Base-by-base conservation (phyloP, 1,140 invertebrate genomes). In the Gonatopus flavifemur region DNA sequence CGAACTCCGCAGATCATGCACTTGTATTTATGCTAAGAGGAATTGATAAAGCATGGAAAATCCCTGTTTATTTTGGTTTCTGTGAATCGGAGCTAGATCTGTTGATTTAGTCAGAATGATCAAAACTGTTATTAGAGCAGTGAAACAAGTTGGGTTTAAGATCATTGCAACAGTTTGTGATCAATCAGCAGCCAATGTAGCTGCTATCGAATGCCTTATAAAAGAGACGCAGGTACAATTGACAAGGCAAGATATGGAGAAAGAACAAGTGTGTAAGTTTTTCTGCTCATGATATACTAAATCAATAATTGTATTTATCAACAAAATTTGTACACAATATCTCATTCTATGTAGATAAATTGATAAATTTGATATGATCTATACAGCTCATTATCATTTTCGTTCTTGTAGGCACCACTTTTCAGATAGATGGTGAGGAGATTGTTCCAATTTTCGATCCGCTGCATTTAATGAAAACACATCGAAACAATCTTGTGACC, bases 381-480 rank as follows among this genome's bases (percentile, higher is more conserved):
- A n/a, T n/a, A n/a, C n/a, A n/a, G n/a, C n/a, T n/a, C n/a, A n/a
- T n/a, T n/a, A n/a, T n/a, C n/a, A n/a, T n/a, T n/a, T n/a, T n/a
- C n/a, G n/a, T 28, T 28, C 25, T 28, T 28, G 6, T 28, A 28
- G 25, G 3, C 10, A 12, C 19, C 10, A 42, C n/a, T 13, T 28
- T 42, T 28, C 12, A 20, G 6, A 42, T 42, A 28, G 12, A 41
- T 48, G 46, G 25, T 19, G 2, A 39, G 2, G 20, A 39, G 22
- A 33, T 48, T 16, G 21, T 48, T 3, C 48, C 38, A 8, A 8
- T 49, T 9, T 49, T 28, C 31, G 48, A 49, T 32, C 31, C 31
- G 15, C 48, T 39, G 12, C 48, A 49, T 30, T 21, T 49, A 16
- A 28, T 49, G 28, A 49, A 49, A 36, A 31, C 38, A 20, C 16